These are phyloP conservation scores for Daubentonia madagascariensis DNA, from an alignment of 2,113 vertebrate genomes.

Conservation along the genomic window DNA sequence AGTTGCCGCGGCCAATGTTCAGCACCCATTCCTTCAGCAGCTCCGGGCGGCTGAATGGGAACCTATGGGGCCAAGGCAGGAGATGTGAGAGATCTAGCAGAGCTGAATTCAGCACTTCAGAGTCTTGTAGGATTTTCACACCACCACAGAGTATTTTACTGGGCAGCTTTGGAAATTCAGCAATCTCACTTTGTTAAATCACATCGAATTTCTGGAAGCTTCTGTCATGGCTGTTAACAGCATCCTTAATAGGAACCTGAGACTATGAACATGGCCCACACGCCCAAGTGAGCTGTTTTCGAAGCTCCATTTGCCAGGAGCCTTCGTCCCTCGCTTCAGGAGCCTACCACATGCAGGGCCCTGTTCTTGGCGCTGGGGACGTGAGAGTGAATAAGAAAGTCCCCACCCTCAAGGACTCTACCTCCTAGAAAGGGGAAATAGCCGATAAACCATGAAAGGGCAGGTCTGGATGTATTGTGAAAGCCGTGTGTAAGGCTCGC, in stretches of 20 bases:
- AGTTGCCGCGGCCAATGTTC: constrained; percentile 80
- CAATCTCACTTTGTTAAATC: too few relatives aligned
- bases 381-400: too few relatives aligned
- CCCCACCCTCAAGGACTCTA: not conserved
- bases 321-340: rapidly evolving
- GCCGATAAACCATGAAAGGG: rapidly evolving
- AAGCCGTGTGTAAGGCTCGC: not conserved
- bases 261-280: not conserved
- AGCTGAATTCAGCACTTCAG: rapidly evolving
- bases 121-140: not conserved
- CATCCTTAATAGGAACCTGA: not conserved
- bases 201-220: not conserved
- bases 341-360: rapidly evolving
- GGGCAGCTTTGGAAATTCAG: not conserved
- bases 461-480: too few relatives aligned
- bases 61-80: constrained; percentile 46
- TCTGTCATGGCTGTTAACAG: not conserved
- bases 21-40: constrained; percentile 80
- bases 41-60: constrained; percentile 80
- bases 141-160: rapidly evolving
- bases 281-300: not conserved
- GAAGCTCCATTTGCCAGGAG: not conserved
- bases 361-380: not conserved
- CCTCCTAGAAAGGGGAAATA: too few relatives aligned
- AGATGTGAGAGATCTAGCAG: rapidly evolving